Evolutionary conservation across 2,888 invertebrate species (phyloP).

Genomic region (Automeris io): DNA sequence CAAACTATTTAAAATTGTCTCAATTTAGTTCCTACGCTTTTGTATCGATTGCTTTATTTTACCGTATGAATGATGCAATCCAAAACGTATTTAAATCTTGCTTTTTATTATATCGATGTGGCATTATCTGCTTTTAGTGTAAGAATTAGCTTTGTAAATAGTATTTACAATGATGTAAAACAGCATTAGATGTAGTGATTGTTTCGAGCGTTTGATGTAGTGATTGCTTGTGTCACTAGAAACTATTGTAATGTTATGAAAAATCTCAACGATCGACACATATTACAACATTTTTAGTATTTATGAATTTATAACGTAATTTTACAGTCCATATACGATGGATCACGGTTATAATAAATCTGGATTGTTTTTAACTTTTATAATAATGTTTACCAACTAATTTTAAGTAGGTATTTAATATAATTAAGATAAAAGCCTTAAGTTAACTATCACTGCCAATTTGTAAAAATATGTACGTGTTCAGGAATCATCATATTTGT

Average conservation of each 20-base stretch:
- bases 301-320: slow-evolving; percentile 3
- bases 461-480: slow-evolving; percentile 36
- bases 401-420: slow-evolving; percentile 12
- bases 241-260: not conserved
- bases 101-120: slow-evolving; percentile 10
- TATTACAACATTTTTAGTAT: slow-evolving; percentile 2
- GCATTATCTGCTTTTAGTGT: slow-evolving; percentile 17
- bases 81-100: not conserved
- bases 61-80: not conserved
- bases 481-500: slow-evolving; percentile 29
- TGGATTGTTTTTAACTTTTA: not conserved
- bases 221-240: not conserved
- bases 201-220: not conserved
- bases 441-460: slow-evolving; percentile 66
- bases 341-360: not conserved
- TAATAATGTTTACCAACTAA: slow-evolving; percentile 2
- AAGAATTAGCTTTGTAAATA: slow-evolving; percentile 19
- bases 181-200: not conserved
- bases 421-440: slow-evolving; percentile 14
- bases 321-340: slow-evolving; percentile 3
- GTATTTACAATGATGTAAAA: slow-evolving; percentile 24
- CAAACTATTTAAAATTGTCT: not conserved
- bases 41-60: not conserved
- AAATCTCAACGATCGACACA: not conserved
- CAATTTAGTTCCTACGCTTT: not conserved